Evolutionary conservation across 2,113 vertebrate genomes (phyloP).

Genomic region (Diadophis punctatus): DNA sequence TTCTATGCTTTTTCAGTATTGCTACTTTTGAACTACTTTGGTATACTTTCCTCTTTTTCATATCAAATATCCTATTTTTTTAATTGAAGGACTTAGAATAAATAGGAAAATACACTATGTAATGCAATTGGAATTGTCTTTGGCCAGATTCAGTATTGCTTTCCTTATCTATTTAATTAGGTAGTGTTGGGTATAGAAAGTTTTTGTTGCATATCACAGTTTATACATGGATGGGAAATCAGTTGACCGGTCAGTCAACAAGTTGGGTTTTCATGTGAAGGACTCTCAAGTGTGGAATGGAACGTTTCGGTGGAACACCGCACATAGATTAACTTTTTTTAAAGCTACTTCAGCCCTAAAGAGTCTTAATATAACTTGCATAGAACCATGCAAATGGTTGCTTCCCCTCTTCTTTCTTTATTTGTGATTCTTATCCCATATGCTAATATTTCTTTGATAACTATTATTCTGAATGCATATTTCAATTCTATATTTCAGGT

Average conservation of each 20-base stretch:
- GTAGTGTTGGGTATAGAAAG: not conserved
- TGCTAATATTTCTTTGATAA: not conserved
- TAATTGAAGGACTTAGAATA: not conserved
- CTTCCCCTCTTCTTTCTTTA: not conserved
- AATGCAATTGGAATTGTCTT: not conserved
- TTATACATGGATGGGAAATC: not conserved
- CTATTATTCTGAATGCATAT: not conserved
- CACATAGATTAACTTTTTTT: not conserved
- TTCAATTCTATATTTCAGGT: slow-evolving; percentile 66
- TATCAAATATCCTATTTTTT: not conserved
- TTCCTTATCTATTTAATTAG: not conserved
- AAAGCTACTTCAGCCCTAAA: not conserved
- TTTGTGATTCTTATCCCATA: not conserved
- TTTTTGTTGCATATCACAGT: not conserved
- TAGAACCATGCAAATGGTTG: not conserved
- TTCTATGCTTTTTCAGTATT: not conserved
- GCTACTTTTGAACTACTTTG: not conserved
- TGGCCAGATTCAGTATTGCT: not conserved
- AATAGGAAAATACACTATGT: not conserved
- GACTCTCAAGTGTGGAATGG: not conserved
- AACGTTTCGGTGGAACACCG: not conserved
- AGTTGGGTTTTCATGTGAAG: not conserved
- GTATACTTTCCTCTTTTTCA: not conserved
- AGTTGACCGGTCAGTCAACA: no score
- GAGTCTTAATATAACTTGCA: not conserved